Evolutionary conservation across 2,888 invertebrate species (phyloP).

Genomic region (Chrysodeixis includens): DNA sequence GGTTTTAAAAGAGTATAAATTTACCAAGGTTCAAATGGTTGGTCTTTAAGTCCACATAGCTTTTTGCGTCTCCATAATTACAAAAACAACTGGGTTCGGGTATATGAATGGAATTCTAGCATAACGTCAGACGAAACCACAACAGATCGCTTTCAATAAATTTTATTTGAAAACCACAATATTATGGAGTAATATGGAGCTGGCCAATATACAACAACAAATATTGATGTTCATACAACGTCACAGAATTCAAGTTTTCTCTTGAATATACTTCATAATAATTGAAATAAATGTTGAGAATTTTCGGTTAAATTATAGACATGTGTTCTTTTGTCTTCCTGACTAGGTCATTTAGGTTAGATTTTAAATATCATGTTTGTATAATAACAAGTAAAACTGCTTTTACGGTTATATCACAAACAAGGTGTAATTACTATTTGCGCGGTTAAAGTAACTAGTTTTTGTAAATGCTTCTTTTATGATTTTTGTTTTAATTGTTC

Average conservation of each 20-base stretch:
- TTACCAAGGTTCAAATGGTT: no score
- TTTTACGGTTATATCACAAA: constrained; percentile 7
- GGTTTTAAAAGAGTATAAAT: no score
- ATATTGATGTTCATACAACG: constrained; percentile 34
- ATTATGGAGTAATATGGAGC: background rate
- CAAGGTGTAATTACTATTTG: background rate
- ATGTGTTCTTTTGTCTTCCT: constrained; percentile 26
- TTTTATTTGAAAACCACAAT: constrained; percentile 4
- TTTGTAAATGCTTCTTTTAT: background rate
- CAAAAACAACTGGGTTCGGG: no score
- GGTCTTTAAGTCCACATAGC: no score
- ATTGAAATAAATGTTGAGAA: constrained; percentile 29
- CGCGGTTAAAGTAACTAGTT: background rate
- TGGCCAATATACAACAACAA: constrained; percentile 9
- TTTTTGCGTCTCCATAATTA: no score
- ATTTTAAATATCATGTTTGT: constrained; percentile 8
- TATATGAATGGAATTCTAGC: background rate
- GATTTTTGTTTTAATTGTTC: background rate
- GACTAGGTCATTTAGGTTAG: constrained; percentile 24
- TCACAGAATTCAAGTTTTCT: constrained; percentile 33
- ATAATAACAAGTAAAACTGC: background rate
- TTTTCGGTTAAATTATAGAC: constrained; percentile 16
- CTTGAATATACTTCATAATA: constrained; percentile 1
- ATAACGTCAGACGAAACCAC: background rate
- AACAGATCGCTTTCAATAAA: background rate